Conservation (phyloP, 2,113 vertebrate species). For the Chaetorhynchus papuensis region DNA sequence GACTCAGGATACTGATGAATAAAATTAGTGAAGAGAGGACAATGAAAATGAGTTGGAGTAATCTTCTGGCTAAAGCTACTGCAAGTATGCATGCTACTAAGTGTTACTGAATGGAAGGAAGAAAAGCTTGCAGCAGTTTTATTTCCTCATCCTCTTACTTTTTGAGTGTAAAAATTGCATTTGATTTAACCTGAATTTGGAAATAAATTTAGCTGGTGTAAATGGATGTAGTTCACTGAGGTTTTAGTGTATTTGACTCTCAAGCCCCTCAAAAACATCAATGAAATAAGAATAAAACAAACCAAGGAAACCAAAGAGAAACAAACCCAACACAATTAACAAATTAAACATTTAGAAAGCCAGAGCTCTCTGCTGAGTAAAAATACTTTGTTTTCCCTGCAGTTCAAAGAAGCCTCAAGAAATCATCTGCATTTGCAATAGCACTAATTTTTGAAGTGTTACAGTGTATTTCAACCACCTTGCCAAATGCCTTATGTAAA, state of each 20-base stretch:
- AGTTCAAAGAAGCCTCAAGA: neutral
- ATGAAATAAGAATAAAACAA: neutral
- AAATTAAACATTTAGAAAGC: neutral
- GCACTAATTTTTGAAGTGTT: neutral
- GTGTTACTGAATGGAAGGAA: neutral
- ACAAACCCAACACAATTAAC: neutral
- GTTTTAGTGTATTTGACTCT: neutral
- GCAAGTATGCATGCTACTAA: neutral
- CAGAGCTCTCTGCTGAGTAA: neutral
- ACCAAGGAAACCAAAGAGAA: neutral
- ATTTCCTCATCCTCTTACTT: neutral
- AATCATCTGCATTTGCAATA: neutral
- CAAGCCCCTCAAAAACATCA: neutral
- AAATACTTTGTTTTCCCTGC: neutral
- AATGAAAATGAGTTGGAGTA: neutral
- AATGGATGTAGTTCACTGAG: neutral
- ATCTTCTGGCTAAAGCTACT: neutral
- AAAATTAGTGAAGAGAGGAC: neutral
- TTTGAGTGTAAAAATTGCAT: neutral
- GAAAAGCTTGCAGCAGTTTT: neutral
- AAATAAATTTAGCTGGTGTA: neutral
- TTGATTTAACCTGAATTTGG: neutral
- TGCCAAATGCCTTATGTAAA: neutral
- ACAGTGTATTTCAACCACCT: neutral
- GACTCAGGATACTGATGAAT: neutral